Percentiles rank a stretch among this genome's conserved stretches.
phyloP scores from a whole-genome alignment of 2,888 invertebrate genomes.

The Rhodophaea formosa region DNA sequence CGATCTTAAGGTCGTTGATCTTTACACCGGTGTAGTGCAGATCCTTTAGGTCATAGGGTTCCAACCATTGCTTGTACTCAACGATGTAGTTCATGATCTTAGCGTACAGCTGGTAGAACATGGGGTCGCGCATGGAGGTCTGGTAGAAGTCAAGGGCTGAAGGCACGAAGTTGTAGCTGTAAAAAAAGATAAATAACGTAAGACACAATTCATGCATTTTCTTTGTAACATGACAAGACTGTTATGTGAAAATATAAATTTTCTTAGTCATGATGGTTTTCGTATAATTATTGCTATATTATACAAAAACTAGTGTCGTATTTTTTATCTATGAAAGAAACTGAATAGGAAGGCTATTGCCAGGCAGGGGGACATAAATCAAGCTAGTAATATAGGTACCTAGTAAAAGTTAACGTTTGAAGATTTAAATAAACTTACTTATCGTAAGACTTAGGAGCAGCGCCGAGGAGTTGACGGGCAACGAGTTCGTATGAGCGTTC shows the following conservation, averaged over 20 bases:
- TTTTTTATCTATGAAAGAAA: no score
- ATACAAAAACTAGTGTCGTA: no score
- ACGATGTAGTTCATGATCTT: constrained; percentile 80
- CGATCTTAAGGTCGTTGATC: constrained; percentile 82
- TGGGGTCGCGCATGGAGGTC: constrained; percentile 86
- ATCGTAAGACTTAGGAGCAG: constrained; percentile 44
- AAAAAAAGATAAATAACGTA: constrained; percentile 28
- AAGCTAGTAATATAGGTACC: no score
- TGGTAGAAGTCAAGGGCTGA: constrained; percentile 83
- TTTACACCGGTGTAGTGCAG: constrained; percentile 82
- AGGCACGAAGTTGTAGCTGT: constrained; percentile 69
- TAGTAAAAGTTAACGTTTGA: no score
- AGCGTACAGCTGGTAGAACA: constrained; percentile 85
- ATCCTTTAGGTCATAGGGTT: constrained; percentile 80
- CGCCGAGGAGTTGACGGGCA: constrained; percentile 69
- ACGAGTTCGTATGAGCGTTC: constrained; percentile 81
- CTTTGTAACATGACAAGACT: no score
- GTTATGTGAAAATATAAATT: no score
- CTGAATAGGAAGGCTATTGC: no score
- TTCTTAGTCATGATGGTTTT: no score
- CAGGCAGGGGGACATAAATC: no score
- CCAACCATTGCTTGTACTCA: constrained; percentile 81
- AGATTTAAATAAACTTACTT: constrained; percentile 40
- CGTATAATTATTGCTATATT: no score
- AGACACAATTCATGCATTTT: neutral